phyloP scores from a whole-genome alignment of 2,888 invertebrate species.

The Hypomecis punctinalis region DNA sequence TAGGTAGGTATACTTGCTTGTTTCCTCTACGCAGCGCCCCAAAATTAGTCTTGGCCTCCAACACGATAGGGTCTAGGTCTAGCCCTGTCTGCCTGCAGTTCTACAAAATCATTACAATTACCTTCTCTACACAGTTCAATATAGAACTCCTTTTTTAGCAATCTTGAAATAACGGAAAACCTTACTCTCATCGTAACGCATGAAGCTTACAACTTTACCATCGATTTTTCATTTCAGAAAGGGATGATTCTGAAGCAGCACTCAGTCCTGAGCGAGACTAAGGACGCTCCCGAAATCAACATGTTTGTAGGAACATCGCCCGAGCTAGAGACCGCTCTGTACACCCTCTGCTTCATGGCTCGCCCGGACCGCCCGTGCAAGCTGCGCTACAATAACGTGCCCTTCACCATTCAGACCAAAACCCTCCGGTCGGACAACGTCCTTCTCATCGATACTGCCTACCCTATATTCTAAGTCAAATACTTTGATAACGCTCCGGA shows the following conservation, averaged over 20 bases:
- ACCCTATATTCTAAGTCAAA: constrained; percentile 59
- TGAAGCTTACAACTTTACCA: not conserved
- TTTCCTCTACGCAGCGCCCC: no score
- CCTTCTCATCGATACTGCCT: constrained; percentile 73
- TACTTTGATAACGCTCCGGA: not conserved
- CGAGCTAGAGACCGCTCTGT: constrained; percentile 95
- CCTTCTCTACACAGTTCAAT: no score
- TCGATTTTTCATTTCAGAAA: constrained; percentile 85
- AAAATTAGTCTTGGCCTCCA: no score
- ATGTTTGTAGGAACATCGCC: constrained; percentile 96
- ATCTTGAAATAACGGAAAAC: no score
- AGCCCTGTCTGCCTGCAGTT: no score
- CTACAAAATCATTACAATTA: no score
- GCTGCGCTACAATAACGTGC: constrained; percentile 78
- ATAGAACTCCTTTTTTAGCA: no score
- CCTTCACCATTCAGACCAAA: constrained; percentile 77
- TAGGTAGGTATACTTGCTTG: no score
- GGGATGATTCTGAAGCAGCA: constrained; percentile 91
- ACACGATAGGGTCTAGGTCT: no score
- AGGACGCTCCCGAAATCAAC: constrained; percentile 90
- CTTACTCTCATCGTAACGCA: no score
- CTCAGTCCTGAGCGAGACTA: constrained; percentile 88
- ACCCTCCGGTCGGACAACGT: constrained; percentile 71
- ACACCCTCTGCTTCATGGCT: constrained; percentile 94
- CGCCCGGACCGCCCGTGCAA: constrained; percentile 91